phyloP scores from a whole-genome alignment of 2,797 vertebrate species.

The Hydrocynus forskahlii region DNA sequence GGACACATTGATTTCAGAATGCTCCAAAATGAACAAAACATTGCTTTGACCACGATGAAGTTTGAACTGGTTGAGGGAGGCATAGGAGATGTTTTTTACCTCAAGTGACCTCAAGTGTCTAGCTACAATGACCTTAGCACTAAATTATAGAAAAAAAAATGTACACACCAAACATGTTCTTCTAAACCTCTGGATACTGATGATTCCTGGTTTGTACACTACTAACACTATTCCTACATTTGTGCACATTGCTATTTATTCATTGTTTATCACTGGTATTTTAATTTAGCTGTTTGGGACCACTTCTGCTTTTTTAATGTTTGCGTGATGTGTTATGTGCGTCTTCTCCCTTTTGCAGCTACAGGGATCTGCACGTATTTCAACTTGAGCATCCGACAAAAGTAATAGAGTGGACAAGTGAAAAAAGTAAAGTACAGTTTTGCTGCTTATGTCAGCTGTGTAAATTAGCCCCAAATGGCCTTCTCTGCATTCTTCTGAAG shows the following conservation, averaged over 20 bases:
- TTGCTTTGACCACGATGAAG: too few species aligned
- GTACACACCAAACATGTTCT: too few species aligned
- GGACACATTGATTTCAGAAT: too few species aligned
- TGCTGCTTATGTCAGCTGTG: background rate
- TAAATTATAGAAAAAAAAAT: too few species aligned
- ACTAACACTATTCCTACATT: background rate
- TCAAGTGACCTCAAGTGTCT: too few species aligned
- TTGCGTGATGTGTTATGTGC: background rate
- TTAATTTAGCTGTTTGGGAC: background rate
- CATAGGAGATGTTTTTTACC: too few species aligned
- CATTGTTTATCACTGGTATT: background rate
- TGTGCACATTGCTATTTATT: background rate
- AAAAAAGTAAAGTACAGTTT: conserved; percentile 73
- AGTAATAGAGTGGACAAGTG: conserved; percentile 86
- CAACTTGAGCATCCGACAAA: conserved; percentile 87
- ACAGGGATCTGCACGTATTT: conserved; percentile 87
- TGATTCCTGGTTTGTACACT: background rate
- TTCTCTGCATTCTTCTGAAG: too few species aligned
- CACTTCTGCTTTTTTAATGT: background rate
- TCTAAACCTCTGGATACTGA: background rate
- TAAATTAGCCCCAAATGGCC: background rate
- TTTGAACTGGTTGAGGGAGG: too few species aligned
- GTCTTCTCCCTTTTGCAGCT: conserved; percentile 70
- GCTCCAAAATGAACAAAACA: too few species aligned
- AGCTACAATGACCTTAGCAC: too few species aligned